Conservation (phyloP, 2,113 vertebrate species). For the Grus americana region DNA sequence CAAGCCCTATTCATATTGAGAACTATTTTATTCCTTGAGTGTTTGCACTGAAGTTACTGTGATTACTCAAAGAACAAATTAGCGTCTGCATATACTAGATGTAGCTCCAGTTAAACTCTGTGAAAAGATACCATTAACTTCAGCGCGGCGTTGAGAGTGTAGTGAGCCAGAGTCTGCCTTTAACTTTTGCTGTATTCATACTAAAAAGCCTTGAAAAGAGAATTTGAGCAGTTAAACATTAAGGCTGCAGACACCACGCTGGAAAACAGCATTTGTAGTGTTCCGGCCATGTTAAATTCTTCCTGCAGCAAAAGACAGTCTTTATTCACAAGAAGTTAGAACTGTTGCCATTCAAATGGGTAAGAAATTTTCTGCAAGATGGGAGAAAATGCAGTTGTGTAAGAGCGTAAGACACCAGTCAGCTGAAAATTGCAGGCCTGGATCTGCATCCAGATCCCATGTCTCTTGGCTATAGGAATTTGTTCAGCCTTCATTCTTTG, state of each 20-base stretch:
- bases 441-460: not conserved
- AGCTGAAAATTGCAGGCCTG: not conserved
- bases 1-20: not conserved
- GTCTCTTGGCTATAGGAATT: not conserved
- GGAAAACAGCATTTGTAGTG: not conserved
- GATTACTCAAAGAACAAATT: constrained; percentile 10
- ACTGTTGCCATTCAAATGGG: not conserved
- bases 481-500: not conserved
- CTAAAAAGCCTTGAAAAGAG: constrained; percentile 1
- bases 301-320: not conserved
- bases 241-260: not conserved
- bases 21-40: constrained; percentile 1
- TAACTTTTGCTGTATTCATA: not conserved
- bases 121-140: not conserved
- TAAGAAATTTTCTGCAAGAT: not conserved
- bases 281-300: not conserved
- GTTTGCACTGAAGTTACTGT: not conserved
- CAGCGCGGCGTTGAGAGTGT: not conserved
- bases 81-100: not conserved
- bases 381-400: not conserved
- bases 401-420: not conserved
- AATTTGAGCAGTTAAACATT: not conserved
- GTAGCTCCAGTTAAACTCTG: not conserved
- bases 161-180: not conserved
- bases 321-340: not conserved